Base-by-base conservation (phyloP, 2,113 vertebrate species). In the Condylura cristata region DNA sequence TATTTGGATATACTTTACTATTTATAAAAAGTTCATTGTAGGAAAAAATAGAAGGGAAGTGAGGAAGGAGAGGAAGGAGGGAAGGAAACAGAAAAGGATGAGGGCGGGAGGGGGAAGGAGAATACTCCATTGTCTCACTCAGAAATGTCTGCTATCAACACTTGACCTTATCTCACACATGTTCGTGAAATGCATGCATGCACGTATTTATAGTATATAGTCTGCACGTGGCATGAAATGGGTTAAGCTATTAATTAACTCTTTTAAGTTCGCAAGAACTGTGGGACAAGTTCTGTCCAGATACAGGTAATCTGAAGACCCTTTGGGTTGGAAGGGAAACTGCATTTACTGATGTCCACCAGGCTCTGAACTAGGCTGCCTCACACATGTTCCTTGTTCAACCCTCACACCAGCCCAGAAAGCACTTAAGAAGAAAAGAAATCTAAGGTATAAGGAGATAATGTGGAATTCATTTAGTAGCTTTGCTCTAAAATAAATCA, bases 401-500 rank as follows among this genome's bases (percentile, higher is more conserved):
- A 41, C 39, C 58, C 16, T 79, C 81, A 71, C 2, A 56, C 2
- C 48, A 85, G 51, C 41, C 58, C 4, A 20, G 24, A 74, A 83
- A 72, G 56, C 28, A 70, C 12, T 39, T 58, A 14, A 44, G 24
- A 46, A 7, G 3, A 11, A 10, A 95, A 46, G 5, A 63, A 30
- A 88, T 66, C 3, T 51, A 76, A 71, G 20, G 53, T 56, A 20
- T 56, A 56, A 56, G 17, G 53, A 56, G 20, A 56, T 56, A 20
- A 11, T n/a, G n/a, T 30, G 51, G 83, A 51, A 58, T 12, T 76
- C 18, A 61, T 6, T 56, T 46, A 39, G 26, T 22, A 58, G 34
- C 75, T 79, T 51, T 46, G 34, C 48, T 91, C 63, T 53, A 68
- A 85, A 88, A 87, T 60, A 74, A 83, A 41, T 34, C 32, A 76